phyloP scores from a whole-genome alignment of 2,113 vertebrate species.

The Daubentonia madagascariensis region DNA sequence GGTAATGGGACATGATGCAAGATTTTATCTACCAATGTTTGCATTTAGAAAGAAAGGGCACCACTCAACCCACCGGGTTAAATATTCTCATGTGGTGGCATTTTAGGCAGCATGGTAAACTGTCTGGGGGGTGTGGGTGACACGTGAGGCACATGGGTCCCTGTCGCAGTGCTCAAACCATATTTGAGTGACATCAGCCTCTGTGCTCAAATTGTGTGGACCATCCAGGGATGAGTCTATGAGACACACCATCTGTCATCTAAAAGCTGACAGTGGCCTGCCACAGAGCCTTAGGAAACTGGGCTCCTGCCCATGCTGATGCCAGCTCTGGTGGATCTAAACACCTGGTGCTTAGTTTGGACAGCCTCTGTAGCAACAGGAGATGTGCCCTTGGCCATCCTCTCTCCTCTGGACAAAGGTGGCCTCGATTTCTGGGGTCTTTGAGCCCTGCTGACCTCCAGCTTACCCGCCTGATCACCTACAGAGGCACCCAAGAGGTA shows the following conservation, averaged over 20 bases:
- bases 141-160: background rate
- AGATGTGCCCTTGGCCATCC: background rate
- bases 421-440: background rate
- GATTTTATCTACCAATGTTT: background rate
- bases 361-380: background rate
- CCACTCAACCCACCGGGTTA: background rate
- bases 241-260: background rate
- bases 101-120: background rate
- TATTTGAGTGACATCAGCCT: background rate
- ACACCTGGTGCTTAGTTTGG: background rate
- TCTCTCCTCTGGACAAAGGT: background rate
- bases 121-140: background rate
- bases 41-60: background rate
- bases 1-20: background rate
- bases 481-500: background rate
- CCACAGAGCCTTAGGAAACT: background rate
- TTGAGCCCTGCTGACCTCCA: background rate
- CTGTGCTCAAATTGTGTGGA: background rate
- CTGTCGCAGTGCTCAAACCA: background rate
- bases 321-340: background rate
- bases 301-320: background rate
- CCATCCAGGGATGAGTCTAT: background rate
- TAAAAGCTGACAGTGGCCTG: background rate
- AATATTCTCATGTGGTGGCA: background rate
- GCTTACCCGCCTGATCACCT: background rate